A percentile compares a stretch with the other conserved stretches of the same genome.
Evolutionary conservation across 2,113 vertebrate species (phyloP).

Genomic region (Sula dactylatra): DNA sequence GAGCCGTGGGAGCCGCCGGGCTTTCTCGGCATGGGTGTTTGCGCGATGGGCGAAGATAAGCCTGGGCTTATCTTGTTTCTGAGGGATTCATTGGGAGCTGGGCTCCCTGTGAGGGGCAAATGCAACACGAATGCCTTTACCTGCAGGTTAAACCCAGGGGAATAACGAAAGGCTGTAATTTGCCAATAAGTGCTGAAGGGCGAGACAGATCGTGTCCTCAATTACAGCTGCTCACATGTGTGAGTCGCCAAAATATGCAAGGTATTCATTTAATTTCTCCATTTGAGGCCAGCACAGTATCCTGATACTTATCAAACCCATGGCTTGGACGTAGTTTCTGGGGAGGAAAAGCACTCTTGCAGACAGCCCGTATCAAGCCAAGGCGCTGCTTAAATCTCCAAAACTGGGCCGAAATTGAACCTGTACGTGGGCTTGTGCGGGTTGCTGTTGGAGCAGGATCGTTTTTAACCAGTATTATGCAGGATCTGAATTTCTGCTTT

Average conservation of each 20-base stretch:
- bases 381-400: neutral
- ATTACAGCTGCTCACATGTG: neutral
- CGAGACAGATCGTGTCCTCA: neutral
- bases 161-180: neutral
- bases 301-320: neutral
- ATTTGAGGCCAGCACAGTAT: neutral
- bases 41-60: neutral
- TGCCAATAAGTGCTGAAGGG: neutral
- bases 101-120: neutral
- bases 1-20: neutral
- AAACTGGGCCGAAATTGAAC: fast-evolving
- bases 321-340: neutral
- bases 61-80: neutral
- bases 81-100: neutral
- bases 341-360: neutral
- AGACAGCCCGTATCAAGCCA: neutral
- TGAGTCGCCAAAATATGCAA: neutral
- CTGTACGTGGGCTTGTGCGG: fast-evolving
- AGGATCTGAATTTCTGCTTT: neutral
- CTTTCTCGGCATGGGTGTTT: neutral
- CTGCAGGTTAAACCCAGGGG: neutral
- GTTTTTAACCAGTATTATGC: fast-evolving
- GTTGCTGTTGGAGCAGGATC: fast-evolving
- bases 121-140: fast-evolving
- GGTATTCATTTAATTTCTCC: neutral